Conservation (phyloP, 2,888 invertebrate species). For the Rhorus exstirpatorius region DNA sequence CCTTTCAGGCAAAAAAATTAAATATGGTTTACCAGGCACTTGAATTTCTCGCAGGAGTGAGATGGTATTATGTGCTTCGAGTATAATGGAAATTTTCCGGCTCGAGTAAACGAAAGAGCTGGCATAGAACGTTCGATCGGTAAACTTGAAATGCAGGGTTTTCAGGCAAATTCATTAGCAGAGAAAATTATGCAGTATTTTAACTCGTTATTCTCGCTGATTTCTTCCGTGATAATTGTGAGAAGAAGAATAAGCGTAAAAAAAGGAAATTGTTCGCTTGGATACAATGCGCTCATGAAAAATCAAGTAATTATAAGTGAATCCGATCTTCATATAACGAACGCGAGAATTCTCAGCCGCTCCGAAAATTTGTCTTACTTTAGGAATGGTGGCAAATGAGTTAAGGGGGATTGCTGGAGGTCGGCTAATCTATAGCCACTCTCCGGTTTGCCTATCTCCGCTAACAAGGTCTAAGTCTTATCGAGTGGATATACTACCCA, state of each 20-base stretch:
- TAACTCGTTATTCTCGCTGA: background rate
- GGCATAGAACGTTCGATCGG: conserved; percentile 20
- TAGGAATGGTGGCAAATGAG: background rate
- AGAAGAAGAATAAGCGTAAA: no score
- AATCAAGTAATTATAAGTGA: conserved; percentile 29
- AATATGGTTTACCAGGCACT: conserved; percentile 39
- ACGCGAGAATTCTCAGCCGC: conserved; percentile 14
- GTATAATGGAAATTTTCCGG: conserved; percentile 61
- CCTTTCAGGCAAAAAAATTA: conserved; percentile 17
- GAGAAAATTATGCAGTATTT: background rate
- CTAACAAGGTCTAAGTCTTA: conserved; percentile 60
- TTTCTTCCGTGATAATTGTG: background rate
- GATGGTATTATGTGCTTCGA: conserved; percentile 44
- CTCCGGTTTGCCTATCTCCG: conserved; percentile 45
- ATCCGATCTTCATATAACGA: background rate
- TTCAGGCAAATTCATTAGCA: conserved; percentile 12
- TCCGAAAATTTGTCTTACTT: conserved; percentile 25
- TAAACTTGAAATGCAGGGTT: conserved; percentile 38
- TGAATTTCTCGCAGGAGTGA: conserved; percentile 23
- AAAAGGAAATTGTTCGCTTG: background rate
- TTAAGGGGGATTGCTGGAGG: background rate
- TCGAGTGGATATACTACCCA: conserved; percentile 47
- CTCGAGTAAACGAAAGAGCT: conserved; percentile 13
- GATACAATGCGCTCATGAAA: conserved; percentile 2
- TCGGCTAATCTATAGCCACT: conserved; percentile 50